These are phyloP conservation scores for Olivierus martensii DNA, from an alignment of 1,140 invertebrate genomes.

Conservation along the genomic window DNA sequence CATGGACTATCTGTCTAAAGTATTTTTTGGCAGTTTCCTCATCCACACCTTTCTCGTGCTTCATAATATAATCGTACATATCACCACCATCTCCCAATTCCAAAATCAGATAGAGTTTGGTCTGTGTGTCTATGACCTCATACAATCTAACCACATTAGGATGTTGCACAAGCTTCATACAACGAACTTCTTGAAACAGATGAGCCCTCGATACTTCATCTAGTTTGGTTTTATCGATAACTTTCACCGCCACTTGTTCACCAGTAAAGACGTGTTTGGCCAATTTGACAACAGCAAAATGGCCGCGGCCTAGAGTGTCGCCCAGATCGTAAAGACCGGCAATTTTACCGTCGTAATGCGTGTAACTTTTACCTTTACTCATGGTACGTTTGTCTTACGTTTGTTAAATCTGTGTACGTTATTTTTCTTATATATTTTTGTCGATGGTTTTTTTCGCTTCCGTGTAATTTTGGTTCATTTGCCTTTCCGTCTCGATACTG, in stretches of 20 bases:
- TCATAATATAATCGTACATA: slow-evolving; percentile 98
- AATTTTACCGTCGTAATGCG: slow-evolving; percentile 56
- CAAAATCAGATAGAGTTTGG: slow-evolving; percentile 81
- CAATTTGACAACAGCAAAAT: slow-evolving; percentile 98
- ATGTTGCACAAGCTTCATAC: slow-evolving; percentile 99
- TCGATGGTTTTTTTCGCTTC: no score
- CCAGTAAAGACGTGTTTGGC: slow-evolving; percentile 93
- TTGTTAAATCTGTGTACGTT: no score
- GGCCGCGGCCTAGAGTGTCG: slow-evolving; percentile 78
- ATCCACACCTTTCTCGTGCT: slow-evolving; percentile 59
- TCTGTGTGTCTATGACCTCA: slow-evolving; percentile 94
- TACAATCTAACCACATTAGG: slow-evolving; percentile 95
- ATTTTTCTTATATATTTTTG: no score
- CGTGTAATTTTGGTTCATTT: no score
- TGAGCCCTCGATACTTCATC: slow-evolving; percentile 93
- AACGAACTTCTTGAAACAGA: slow-evolving; percentile 67
- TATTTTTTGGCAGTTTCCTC: slow-evolving; percentile 73
- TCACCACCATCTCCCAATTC: slow-evolving; percentile 98
- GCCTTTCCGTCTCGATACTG: no score
- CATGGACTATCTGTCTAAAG: slow-evolving; percentile 48
- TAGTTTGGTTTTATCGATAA: slow-evolving; percentile 96
- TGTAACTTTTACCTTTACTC: slow-evolving; percentile 8
- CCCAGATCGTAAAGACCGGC: slow-evolving; percentile 93
- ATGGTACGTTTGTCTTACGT: slow-evolving; percentile 1
- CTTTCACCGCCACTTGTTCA: slow-evolving; percentile 55